These are phyloP conservation scores for Leptopterna dolabrata DNA, from an alignment of 2,888 invertebrate species.

Conservation along the genomic window DNA sequence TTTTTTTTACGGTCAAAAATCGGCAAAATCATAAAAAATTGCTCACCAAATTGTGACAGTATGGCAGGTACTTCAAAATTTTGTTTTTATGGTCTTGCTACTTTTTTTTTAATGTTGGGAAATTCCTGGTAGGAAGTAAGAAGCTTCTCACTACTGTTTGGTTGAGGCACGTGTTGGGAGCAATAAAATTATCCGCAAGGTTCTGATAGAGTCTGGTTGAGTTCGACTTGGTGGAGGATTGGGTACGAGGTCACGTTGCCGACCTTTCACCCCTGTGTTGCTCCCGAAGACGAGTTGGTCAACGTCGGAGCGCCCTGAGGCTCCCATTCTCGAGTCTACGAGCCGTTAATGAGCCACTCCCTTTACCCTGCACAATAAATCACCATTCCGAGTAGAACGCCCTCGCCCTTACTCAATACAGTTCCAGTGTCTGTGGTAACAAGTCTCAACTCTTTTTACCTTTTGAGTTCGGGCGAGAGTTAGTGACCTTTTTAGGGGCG, in stretches of 20 bases:
- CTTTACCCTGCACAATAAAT: background rate
- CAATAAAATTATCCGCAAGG: background rate
- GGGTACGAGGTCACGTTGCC: constrained; percentile 15
- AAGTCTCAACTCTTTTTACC: background rate
- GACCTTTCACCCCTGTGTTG: background rate
- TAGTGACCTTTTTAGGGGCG: no score
- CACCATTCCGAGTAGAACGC: background rate
- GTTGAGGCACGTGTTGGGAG: background rate
- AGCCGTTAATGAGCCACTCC: constrained; percentile 13
- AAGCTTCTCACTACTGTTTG: background rate
- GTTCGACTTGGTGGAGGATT: background rate
- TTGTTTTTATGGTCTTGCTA: no score
- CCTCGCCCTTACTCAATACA: background rate
- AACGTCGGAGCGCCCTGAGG: background rate
- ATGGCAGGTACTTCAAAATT: no score
- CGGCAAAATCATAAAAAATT: no score
- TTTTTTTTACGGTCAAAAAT: no score
- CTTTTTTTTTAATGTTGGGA: background rate
- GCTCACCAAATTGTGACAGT: no score
- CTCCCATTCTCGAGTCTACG: background rate
- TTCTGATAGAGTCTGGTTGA: background rate
- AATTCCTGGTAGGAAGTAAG: background rate
- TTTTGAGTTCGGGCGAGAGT: background rate
- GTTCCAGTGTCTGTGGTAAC: background rate
- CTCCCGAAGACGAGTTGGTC: constrained; percentile 14